Percentiles rank a stretch among this genome's conserved stretches.
phyloP scores from a whole-genome alignment of 2,113 vertebrate genomes.

The Actenoides lindsayi region DNA sequence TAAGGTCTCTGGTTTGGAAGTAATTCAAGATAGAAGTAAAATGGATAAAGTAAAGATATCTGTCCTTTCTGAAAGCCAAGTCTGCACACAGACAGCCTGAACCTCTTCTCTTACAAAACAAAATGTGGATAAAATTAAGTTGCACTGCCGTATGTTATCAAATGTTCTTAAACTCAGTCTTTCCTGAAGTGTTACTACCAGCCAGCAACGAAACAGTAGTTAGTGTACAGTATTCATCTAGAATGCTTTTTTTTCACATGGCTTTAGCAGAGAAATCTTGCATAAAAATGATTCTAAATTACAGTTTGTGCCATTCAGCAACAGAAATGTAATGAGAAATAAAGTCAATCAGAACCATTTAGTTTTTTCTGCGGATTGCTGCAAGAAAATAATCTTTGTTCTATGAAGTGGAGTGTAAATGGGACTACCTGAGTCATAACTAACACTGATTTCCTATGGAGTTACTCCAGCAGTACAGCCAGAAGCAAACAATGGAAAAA shows the following conservation, averaged over 20 bases:
- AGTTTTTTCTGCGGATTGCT: not conserved
- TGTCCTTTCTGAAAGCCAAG: not conserved
- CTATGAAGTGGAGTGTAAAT: not conserved
- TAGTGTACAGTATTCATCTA: not conserved
- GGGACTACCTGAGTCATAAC: not conserved
- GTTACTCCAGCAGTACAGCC: not conserved
- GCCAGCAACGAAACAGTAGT: not conserved
- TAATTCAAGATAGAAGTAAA: not conserved
- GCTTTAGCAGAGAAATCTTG: not conserved
- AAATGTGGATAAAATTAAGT: not conserved
- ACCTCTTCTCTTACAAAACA: not conserved
- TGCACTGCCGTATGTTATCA: not conserved
- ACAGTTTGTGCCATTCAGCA: not conserved
- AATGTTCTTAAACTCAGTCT: not conserved
- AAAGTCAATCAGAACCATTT: not conserved
- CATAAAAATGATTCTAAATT: not conserved
- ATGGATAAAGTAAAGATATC: not conserved
- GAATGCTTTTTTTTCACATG: not conserved
- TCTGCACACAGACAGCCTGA: not conserved
- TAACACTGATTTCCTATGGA: not conserved
- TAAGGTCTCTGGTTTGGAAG: not conserved
- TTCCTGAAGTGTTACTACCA: not conserved
- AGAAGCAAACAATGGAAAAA: not conserved
- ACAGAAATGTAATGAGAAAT: not conserved
- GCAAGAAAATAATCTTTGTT: not conserved